Evolutionary conservation across 1,140 invertebrate species (phyloP), one percentile per base, ranked within the genome.

Genomic region (Pseudomyrmex concolor): DNA sequence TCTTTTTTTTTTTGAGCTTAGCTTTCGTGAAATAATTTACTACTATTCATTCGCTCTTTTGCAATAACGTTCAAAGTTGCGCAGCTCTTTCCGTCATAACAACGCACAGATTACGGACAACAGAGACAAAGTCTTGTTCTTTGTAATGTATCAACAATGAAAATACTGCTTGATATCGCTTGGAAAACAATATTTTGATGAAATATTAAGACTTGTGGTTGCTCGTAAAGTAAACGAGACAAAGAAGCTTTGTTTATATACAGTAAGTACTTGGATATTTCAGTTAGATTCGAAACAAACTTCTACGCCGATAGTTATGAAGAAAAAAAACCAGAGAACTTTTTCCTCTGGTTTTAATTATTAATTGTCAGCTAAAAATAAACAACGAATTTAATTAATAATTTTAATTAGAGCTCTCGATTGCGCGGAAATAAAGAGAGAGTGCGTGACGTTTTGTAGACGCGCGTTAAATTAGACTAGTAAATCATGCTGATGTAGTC

Each of bases 401-500:
- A 70, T 68, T 59, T 70, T 9, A 48, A 78, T 59, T 51, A 34
- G 22, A 64, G 51, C 17, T 67, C 51, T 77, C 54, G 67, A 66
- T 80, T 22, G 1, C 4, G 15, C 19, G n/a, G 50, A 13, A 59
- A 22, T 22, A 67, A 7, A 7, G 34, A 34, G 34, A 34, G 17
- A 67, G 67, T 55, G 64, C 19, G 43, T 59, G 25, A 50, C 54
- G 43, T 50, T 60, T 59, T 54, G 54, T 43, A 78, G 48, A 19
- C 22, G 55, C 34, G 48, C 17, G 34, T 34, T 80, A 80, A 80
- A 80, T 71, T 80, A 59, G 51, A n/a, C n/a, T n/a, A 60, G 10
- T 80, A 71, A 80, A 80, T 80, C 54, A 59, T 78, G 19, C 43
- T 22, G 57, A 70, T 78, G 19, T 78, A 70, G 68, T 59, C 19